A percentile compares a stretch with the other conserved stretches of the same genome.
Conservation (phyloP, 2,797 vertebrate species). For the Melanogrammus aeglefinus region DNA sequence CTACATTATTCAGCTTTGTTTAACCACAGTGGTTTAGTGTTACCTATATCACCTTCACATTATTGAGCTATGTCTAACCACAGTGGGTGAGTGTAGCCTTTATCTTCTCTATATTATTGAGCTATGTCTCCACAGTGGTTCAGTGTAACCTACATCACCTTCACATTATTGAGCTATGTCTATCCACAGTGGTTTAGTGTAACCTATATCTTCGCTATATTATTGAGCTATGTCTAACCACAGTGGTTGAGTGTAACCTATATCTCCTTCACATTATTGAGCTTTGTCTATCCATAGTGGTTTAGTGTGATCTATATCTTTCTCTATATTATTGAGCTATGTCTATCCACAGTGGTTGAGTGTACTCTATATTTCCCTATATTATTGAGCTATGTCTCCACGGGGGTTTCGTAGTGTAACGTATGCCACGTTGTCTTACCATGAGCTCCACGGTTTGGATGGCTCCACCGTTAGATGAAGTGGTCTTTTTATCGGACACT, state of each 20-base stretch:
- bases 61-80: not conserved
- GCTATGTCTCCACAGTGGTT: too few species aligned
- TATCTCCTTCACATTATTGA: not conserved
- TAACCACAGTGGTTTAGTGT: not conserved
- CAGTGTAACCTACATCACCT: too few species aligned
- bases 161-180: too few species aligned
- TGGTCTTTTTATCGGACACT: conserved; percentile 39
- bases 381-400: not conserved
- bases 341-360: not conserved
- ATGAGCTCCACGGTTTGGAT: conserved; percentile 46
- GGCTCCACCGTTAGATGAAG: conserved; percentile 7
- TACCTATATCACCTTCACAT: too few species aligned
- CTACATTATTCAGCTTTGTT: not conserved
- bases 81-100: too few species aligned
- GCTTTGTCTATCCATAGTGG: not conserved
- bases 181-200: too few species aligned
- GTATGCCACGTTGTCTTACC: conserved; percentile 39
- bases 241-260: not conserved
- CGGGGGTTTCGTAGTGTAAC: too few species aligned
- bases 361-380: not conserved
- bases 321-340: not conserved
- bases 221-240: not conserved
- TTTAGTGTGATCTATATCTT: too few species aligned
- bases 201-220: not conserved
- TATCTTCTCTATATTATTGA: too few species aligned